Conservation (phyloP, 2,888 invertebrate genomes). For the Pristionchus maxplancki region DNA sequence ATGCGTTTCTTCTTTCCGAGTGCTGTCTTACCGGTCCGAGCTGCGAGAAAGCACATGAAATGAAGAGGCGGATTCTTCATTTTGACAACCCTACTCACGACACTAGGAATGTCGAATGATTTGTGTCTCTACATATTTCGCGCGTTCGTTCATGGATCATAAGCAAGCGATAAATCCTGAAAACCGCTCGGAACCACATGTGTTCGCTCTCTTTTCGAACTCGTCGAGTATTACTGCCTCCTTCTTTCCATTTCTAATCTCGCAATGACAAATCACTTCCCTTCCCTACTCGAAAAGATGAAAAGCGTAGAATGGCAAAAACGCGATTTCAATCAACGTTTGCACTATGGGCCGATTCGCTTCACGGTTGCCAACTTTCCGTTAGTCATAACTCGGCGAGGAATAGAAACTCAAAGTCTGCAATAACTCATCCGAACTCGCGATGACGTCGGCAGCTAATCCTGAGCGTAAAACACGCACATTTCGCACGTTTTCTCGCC, state of each 20-base stretch:
- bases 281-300: background rate
- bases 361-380: background rate
- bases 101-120: too few species aligned
- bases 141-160: too few species aligned
- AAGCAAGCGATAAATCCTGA: background rate
- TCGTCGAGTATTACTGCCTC: background rate
- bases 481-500: background rate
- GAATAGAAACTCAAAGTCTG: background rate
- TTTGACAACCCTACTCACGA: too few species aligned
- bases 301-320: slow-evolving; percentile 26
- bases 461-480: background rate
- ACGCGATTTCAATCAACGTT: slow-evolving; percentile 14
- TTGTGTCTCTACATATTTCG: too few species aligned
- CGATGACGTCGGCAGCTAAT: background rate
- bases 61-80: too few species aligned
- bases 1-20: background rate
- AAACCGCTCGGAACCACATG: background rate
- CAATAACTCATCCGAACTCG: background rate
- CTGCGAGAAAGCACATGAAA: too few species aligned
- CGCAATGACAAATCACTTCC: background rate
- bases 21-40: too few species aligned
- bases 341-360: background rate
- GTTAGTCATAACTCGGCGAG: background rate
- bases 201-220: background rate
- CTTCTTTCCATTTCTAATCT: slow-evolving; percentile 17